These are phyloP conservation scores for Orchesella flavescens DNA, from an alignment of 2,888 invertebrate species.

Conservation along the genomic window DNA sequence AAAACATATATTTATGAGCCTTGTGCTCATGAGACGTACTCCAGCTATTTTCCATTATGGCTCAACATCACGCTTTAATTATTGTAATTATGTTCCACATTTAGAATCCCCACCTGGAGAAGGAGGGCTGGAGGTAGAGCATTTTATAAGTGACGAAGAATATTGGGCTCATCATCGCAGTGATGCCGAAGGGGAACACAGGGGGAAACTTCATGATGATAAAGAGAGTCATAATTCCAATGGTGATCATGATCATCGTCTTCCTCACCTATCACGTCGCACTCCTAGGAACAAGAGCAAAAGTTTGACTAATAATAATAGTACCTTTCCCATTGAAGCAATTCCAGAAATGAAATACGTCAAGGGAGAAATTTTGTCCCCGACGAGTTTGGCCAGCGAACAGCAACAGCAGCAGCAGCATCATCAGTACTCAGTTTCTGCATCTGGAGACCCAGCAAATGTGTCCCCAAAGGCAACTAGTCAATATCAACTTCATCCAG, in stretches of 20 bases:
- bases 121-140: no score
- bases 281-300: neutral
- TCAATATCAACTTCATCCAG: constrained; percentile 41
- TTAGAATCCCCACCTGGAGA: no score
- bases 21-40: neutral
- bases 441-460: constrained; percentile 31
- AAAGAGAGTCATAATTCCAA: neutral
- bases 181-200: neutral
- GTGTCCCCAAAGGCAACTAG: constrained; percentile 36
- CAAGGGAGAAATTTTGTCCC: constrained; percentile 31
- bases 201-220: neutral
- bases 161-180: no score
- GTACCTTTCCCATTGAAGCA: neutral
- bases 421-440: neutral
- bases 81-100: neutral
- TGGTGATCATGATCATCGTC: neutral
- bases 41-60: neutral
- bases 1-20: no score
- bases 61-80: neutral
- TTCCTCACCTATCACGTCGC: neutral
- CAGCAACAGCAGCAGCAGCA: neutral
- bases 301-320: no score
- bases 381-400: constrained; percentile 14
- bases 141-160: no score
- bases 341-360: constrained; percentile 44